Conservation (phyloP, 2,113 vertebrate species). For the Phalacrocorax pelagicus region DNA sequence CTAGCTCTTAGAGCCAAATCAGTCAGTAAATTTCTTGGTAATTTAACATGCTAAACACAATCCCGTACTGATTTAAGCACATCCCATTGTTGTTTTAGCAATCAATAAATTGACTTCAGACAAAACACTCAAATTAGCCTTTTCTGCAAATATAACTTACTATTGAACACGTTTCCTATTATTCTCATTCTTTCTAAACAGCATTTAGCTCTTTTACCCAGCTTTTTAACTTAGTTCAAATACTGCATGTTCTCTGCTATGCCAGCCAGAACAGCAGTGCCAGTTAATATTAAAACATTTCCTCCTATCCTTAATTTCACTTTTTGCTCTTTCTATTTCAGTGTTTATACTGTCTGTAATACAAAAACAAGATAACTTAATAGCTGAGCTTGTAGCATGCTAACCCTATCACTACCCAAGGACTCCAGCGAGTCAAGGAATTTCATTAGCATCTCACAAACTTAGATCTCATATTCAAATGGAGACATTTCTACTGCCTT, state of each 20-base stretch:
- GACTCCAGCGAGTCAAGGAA: background rate
- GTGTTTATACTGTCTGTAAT: background rate
- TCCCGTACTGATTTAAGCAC: background rate
- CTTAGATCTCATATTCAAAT: background rate
- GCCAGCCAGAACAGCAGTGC: background rate
- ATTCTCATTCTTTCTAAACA: background rate
- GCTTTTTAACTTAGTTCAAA: background rate
- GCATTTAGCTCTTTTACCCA: background rate
- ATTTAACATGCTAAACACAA: background rate
- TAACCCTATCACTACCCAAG: background rate
- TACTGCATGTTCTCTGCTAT: background rate
- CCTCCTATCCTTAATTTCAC: background rate
- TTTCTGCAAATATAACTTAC: background rate
- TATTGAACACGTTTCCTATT: background rate
- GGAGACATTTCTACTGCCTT: background rate
- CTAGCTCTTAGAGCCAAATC: background rate
- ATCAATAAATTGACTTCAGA: background rate
- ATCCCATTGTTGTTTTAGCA: background rate
- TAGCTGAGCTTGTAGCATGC: background rate
- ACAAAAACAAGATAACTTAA: background rate
- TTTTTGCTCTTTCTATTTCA: background rate
- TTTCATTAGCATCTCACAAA: background rate
- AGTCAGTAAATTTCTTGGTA: background rate
- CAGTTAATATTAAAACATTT: background rate
- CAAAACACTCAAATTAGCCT: background rate